These are phyloP conservation scores for Balaeniceps rex DNA, from an alignment of 2,113 vertebrate genomes.

Conservation along the genomic window DNA sequence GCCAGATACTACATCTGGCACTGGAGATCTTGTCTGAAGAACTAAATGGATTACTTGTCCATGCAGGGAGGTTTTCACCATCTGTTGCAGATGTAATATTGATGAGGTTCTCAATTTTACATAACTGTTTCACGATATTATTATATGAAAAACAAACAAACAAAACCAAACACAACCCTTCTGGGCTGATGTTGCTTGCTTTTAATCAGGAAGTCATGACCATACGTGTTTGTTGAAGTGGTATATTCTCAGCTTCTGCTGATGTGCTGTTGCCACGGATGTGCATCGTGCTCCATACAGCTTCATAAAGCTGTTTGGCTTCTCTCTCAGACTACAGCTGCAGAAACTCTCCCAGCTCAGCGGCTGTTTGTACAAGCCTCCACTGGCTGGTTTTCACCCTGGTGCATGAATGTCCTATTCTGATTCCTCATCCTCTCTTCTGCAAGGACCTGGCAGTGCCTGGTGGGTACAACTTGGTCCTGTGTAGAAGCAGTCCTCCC, in stretches of 20 bases:
- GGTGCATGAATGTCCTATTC: accelerated
- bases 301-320: not conserved
- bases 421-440: not conserved
- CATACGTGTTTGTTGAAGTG: not conserved
- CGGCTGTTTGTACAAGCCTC: not conserved
- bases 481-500: not conserved
- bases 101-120: not conserved
- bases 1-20: not conserved
- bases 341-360: not conserved
- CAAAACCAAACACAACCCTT: not conserved
- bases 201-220: not conserved
- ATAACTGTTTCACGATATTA: not conserved
- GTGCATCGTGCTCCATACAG: accelerated
- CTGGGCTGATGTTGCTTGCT: not conserved
- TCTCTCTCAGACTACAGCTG: accelerated
- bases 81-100: not conserved
- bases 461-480: not conserved
- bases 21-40: not conserved
- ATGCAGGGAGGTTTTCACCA: not conserved
- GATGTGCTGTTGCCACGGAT: not conserved
- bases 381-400: not conserved
- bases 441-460: not conserved
- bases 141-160: not conserved
- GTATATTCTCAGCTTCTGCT: not conserved
- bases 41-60: not conserved